Evolutionary conservation across 2,797 vertebrate genomes (phyloP).

Genomic region (Pelodytes ibericus): DNA sequence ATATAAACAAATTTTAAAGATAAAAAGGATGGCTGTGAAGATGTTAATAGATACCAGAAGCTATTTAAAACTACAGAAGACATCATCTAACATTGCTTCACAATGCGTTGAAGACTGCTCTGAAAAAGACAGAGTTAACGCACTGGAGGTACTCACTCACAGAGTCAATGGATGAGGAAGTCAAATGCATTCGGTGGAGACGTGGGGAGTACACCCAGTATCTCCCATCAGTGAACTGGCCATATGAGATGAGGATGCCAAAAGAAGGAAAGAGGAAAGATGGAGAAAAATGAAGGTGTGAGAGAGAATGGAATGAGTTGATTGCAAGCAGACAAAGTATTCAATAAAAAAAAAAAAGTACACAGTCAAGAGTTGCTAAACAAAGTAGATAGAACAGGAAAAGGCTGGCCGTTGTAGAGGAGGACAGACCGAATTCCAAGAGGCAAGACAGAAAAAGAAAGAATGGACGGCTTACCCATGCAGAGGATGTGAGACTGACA

Average conservation of each 20-base stretch:
- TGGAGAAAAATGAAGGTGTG: slow-evolving; percentile 60
- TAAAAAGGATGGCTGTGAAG: not conserved
- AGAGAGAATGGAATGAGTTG: slow-evolving; percentile 53
- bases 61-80: not conserved
- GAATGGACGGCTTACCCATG: not conserved
- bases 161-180: slow-evolving; percentile 70
- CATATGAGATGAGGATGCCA: slow-evolving; percentile 51
- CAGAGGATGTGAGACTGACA: not conserved
- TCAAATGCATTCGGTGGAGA: slow-evolving; percentile 69
- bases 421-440: not conserved
- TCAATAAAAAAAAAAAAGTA: not conserved
- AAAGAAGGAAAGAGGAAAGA: slow-evolving; percentile 61
- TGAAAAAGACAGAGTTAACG: not conserved
- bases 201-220: slow-evolving; percentile 90
- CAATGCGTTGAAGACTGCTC: not conserved
- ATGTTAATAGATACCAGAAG: not conserved
- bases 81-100: not conserved
- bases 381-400: not conserved
- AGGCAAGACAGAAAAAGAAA: not conserved
- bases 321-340: slow-evolving; percentile 2
- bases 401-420: not conserved
- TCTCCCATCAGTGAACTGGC: slow-evolving; percentile 88
- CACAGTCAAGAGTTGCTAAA: not conserved
- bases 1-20: slow-evolving; percentile 12
- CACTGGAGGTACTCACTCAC: slow-evolving; percentile 71